Percentiles rank a stretch among this genome's conserved stretches.
These are phyloP conservation scores for Yponomeuta malinellus DNA, from an alignment of 2,888 invertebrate genomes.

Conservation along the genomic window DNA sequence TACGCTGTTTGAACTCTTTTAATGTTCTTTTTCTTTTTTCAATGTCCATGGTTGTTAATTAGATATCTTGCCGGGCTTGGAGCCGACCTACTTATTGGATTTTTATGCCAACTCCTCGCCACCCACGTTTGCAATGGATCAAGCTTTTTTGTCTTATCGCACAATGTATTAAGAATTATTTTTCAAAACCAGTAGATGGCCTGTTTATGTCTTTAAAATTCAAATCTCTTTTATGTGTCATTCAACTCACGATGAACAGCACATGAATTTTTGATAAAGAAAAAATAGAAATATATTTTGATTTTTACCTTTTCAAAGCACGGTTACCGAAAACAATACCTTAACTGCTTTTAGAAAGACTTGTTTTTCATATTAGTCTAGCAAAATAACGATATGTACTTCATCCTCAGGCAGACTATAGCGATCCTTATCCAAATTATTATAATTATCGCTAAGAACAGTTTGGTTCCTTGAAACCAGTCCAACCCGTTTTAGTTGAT, in stretches of 20 bases:
- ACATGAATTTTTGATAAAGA: too few relatives aligned
- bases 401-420: neutral
- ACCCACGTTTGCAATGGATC: conserved; percentile 45
- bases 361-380: too few relatives aligned
- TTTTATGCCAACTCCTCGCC: conserved; percentile 41
- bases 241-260: too few relatives aligned
- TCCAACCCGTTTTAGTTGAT: neutral
- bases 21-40: conserved; percentile 26
- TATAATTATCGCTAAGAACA: conserved; percentile 6
- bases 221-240: neutral
- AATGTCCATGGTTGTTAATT: conserved; percentile 44
- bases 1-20: too few relatives aligned
- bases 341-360: too few relatives aligned
- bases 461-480: neutral
- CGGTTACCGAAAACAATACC: too few relatives aligned
- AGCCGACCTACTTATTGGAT: conserved; percentile 43
- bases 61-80: conserved; percentile 36
- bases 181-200: conserved; percentile 15
- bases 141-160: conserved; percentile 17
- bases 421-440: conserved; percentile 11
- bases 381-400: too few relatives aligned
- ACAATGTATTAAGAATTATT: neutral
- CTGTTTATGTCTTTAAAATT: conserved; percentile 9
- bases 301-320: too few relatives aligned
- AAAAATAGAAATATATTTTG: too few relatives aligned